phyloP scores from a whole-genome alignment of 2,888 invertebrate species.

The Chloroclysta siterata region DNA sequence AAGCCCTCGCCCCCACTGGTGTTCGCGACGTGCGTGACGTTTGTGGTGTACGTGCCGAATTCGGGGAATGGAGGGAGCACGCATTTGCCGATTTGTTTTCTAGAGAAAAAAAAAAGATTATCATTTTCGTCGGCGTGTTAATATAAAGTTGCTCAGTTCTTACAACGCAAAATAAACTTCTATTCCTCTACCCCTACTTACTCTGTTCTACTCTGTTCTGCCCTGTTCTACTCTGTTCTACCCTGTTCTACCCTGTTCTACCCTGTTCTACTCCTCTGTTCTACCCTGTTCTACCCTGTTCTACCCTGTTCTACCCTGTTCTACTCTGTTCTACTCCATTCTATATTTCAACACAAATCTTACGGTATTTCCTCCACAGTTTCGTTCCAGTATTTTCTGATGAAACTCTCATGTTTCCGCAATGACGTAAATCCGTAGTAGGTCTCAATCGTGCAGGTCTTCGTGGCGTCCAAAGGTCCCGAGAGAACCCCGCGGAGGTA shows the following conservation, averaged over 20 bases:
- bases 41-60: slow-evolving; percentile 56
- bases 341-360: too few relatives aligned
- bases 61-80: slow-evolving; percentile 56
- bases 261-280: too few relatives aligned
- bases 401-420: slow-evolving; percentile 26
- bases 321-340: too few relatives aligned
- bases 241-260: too few relatives aligned
- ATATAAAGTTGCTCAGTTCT: too few relatives aligned
- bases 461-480: not conserved
- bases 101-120: slow-evolving; percentile 9
- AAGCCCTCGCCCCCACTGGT: slow-evolving; percentile 46
- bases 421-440: slow-evolving; percentile 26
- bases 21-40: slow-evolving; percentile 50
- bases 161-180: too few relatives aligned
- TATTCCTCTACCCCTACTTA: too few relatives aligned
- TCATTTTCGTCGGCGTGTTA: too few relatives aligned
- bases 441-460: slow-evolving; percentile 8
- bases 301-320: too few relatives aligned
- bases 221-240: too few relatives aligned
- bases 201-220: too few relatives aligned
- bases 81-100: slow-evolving; percentile 50
- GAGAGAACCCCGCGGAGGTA: slow-evolving; percentile 21
- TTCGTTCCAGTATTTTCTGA: slow-evolving; percentile 26
- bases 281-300: too few relatives aligned
- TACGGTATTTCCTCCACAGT: slow-evolving; percentile 14